Base-by-base conservation (phyloP, 1,140 invertebrate species). In the Drosophila dunni region DNA sequence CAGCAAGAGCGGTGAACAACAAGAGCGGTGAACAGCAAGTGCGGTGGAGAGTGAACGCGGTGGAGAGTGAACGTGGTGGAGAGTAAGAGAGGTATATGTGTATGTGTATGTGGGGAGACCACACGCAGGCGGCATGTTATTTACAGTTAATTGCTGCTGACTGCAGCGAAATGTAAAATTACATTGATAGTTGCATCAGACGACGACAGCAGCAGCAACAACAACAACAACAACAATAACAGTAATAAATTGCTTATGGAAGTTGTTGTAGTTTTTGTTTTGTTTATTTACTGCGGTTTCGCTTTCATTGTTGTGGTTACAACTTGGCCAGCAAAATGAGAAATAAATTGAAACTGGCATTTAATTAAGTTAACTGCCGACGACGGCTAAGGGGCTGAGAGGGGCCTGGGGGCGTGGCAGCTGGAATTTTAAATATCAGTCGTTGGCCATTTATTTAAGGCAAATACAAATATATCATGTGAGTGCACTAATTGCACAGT, bases 281-380 rank as follows among this genome's bases (percentile, higher is more conserved):
- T 58, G 72, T 72, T 73, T 62, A 68, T 70, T 70, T 71, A 75
- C 64, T 82, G 80, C 84, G 83, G 83, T 78, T 88, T 88, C 79
- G 80, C 83, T 88, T 88, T 88, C 84, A 89, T 89, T 88, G 83
- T 78, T 82, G 83, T 83, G 67, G 50, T 60, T 20, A 63, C 58
- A 40, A 45, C 53, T 36, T 51, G 70, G 75, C 57, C 46, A 60
- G 51, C 63, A 45, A 74, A 68, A 75, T 77, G 82, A 53, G 88
- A 86, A 88, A 89, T 88, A 88, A 88, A 88, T 88, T 88, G 80
- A 83, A 89, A 82, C 79, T 79, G 84, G 83, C 83, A 88, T 88
- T 88, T 89, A 88, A 89, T 88, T 88, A 83, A 88, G 83, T 77
- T 89, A 89, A 78, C 66, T 63, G 38, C 45, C 65, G n/a, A 46